A percentile compares a stretch with the other conserved stretches of the same genome.
These are phyloP conservation scores for Sturnus vulgaris DNA, from an alignment of 2,113 vertebrate species.

Conservation along the genomic window DNA sequence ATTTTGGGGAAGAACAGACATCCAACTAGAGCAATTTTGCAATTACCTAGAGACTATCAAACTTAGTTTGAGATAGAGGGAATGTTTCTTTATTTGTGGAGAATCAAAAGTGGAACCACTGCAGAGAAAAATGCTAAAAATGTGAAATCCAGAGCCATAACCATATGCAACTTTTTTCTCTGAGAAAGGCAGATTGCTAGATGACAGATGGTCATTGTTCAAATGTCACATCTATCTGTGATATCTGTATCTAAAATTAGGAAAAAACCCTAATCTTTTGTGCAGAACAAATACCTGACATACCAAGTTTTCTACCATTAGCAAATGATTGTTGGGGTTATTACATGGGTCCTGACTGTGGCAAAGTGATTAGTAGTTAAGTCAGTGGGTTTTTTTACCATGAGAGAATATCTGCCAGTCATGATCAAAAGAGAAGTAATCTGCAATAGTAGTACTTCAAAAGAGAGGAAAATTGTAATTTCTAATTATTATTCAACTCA, in stretches of 20 bases:
- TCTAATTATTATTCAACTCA: slow-evolving; percentile 32
- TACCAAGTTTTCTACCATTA: background rate
- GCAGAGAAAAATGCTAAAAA: background rate
- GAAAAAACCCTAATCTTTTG: background rate
- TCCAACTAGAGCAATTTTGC: background rate
- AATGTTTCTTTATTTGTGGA: background rate
- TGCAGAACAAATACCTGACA: background rate
- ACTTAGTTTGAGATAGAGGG: background rate
- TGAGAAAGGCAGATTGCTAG: background rate
- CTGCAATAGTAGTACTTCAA: background rate
- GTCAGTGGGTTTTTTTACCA: background rate
- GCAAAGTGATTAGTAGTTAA: background rate
- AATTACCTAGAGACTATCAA: background rate
- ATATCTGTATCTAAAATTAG: background rate
- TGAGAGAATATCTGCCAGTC: background rate
- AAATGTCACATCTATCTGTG: background rate
- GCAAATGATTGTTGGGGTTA: background rate
- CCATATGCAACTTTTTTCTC: background rate
- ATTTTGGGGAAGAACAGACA: background rate
- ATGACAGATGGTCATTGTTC: background rate
- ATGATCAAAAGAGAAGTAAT: slow-evolving; percentile 5
- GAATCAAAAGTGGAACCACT: background rate
- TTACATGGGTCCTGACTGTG: background rate
- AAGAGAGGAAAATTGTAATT: slow-evolving; percentile 42
- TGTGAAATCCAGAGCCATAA: background rate